Evolutionary conservation across 2,797 vertebrate genomes (phyloP).

Genomic region (Lacerta bilineata): DNA sequence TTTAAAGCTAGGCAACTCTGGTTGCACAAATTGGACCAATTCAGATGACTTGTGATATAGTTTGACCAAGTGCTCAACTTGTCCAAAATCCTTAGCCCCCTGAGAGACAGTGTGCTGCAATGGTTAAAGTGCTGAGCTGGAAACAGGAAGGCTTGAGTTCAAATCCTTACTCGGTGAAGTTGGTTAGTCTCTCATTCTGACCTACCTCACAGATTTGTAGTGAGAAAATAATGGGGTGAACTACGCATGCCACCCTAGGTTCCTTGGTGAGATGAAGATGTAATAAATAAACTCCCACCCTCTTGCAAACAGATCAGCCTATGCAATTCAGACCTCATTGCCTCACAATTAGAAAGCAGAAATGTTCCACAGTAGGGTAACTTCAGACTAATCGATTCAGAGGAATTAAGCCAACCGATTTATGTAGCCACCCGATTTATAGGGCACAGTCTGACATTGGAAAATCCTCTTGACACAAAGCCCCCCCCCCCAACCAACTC

Average conservation of each 20-base stretch:
- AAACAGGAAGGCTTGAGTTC: not conserved
- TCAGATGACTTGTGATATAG: not conserved
- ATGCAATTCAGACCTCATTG: not conserved
- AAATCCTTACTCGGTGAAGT: not conserved
- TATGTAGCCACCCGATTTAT: not conserved
- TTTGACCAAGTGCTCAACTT: not conserved
- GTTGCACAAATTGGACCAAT: not conserved
- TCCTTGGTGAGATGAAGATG: not conserved
- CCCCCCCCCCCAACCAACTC: no score
- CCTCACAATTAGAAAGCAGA: not conserved
- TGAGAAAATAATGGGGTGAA: not conserved
- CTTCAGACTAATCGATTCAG: not conserved
- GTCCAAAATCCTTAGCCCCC: not conserved
- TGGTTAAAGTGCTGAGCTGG: not conserved
- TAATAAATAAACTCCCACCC: not conserved
- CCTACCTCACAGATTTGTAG: not conserved
- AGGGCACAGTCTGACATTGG: not conserved
- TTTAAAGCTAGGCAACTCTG: not conserved
- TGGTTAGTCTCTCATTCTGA: not conserved
- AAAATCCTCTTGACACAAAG: no score
- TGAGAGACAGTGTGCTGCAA: not conserved
- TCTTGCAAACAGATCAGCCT: not conserved
- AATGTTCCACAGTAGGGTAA: not conserved
- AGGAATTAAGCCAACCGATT: not conserved
- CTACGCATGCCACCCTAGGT: not conserved